These are phyloP conservation scores for Neocrepidodera transversa DNA, from an alignment of 2,888 invertebrate species.

Conservation along the genomic window DNA sequence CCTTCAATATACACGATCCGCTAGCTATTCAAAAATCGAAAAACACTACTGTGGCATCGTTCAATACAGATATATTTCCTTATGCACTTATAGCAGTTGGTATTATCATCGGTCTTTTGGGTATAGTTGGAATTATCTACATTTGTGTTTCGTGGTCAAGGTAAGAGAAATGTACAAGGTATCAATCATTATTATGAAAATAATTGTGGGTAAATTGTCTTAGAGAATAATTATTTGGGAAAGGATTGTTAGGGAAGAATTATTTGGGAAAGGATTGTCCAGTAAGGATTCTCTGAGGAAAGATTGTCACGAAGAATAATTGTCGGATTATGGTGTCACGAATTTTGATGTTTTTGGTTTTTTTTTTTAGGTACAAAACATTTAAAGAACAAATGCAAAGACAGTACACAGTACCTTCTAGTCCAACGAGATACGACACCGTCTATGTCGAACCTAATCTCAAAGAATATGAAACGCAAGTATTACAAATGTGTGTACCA, in stretches of 20 bases:
- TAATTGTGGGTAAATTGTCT: too few species aligned
- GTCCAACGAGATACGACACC: slow-evolving; percentile 73
- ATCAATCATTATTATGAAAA: too few species aligned
- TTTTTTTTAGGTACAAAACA: slow-evolving; percentile 76
- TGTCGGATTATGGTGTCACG: too few species aligned
- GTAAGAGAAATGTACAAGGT: slow-evolving; percentile 61
- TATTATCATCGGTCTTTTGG: slow-evolving; percentile 86
- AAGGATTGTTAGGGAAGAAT: too few species aligned
- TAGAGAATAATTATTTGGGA: too few species aligned
- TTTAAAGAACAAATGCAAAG: slow-evolving; percentile 74
- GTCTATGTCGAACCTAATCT: slow-evolving; percentile 78
- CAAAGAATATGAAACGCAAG: slow-evolving; percentile 95
- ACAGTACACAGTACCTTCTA: slow-evolving; percentile 65
- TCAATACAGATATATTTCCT: slow-evolving; percentile 75
- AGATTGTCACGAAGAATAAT: too few species aligned
- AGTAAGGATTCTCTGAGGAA: too few species aligned
- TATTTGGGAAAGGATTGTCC: too few species aligned
- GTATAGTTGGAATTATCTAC: slow-evolving; percentile 88
- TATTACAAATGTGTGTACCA: slow-evolving; percentile 89
- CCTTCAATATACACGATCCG: slow-evolving; percentile 71
- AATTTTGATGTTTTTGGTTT: too few species aligned
- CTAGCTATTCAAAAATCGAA: slow-evolving; percentile 57
- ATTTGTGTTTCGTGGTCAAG: slow-evolving; percentile 94
- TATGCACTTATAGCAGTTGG: slow-evolving; percentile 89
- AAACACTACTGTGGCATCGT: slow-evolving; percentile 58